Percentiles rank a stretch among this genome's conserved stretches.
Evolutionary conservation across 1,140 invertebrate species (phyloP).

Genomic region (Atopsyche davidsoni): DNA sequence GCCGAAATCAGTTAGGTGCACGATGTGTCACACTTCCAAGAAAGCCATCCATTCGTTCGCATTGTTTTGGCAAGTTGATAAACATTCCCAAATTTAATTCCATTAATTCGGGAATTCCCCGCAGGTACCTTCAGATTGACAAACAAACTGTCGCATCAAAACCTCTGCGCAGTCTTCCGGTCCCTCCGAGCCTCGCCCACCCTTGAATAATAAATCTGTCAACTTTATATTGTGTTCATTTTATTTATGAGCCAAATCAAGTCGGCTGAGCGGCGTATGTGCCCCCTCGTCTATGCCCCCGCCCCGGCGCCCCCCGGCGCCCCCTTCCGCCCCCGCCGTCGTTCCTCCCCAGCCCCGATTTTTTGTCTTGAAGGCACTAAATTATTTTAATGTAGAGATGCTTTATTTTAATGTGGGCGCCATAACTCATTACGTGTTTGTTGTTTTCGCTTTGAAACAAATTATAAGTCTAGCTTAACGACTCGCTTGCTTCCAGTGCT

Average conservation of each 20-base stretch:
- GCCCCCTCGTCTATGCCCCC: not conserved
- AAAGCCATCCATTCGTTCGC: too few species aligned
- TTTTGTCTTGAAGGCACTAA: slow-evolving; percentile 29
- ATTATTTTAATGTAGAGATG: slow-evolving; percentile 20
- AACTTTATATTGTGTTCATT: slow-evolving; percentile 32
- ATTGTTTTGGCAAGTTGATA: too few species aligned
- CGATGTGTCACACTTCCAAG: too few species aligned
- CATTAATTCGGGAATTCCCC: not conserved
- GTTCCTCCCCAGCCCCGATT: slow-evolving; percentile 21
- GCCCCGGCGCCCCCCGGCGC: not conserved
- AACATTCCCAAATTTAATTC: too few species aligned
- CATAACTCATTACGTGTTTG: slow-evolving; percentile 6
- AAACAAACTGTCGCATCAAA: too few species aligned
- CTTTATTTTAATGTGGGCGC: slow-evolving; percentile 16
- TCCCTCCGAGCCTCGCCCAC: slow-evolving; percentile 21
- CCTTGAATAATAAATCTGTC: slow-evolving; percentile 31
- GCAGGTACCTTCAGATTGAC: too few species aligned
- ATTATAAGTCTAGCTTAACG: too few species aligned
- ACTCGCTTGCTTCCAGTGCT: too few species aligned
- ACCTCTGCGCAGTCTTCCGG: slow-evolving; percentile 27
- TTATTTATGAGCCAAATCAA: slow-evolving; percentile 32
- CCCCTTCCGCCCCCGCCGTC: slow-evolving; percentile 1
- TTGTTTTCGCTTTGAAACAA: slow-evolving; percentile 1
- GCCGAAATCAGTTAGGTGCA: too few species aligned
- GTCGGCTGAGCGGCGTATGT: slow-evolving; percentile 29